These are phyloP conservation scores for Eretmocerus hayati DNA, from an alignment of 2,888 invertebrate species.

Conservation along the genomic window DNA sequence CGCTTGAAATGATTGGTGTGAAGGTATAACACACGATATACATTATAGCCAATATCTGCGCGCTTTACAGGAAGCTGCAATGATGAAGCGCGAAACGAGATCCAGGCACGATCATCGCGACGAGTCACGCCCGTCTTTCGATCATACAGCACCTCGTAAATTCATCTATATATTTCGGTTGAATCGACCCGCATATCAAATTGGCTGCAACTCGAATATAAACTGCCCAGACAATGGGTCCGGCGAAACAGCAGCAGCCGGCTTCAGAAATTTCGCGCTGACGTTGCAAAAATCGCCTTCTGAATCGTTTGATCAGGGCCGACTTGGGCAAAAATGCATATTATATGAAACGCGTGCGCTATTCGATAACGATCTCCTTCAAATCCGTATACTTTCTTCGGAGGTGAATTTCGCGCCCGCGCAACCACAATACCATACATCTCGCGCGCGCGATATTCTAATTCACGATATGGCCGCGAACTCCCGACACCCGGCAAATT, in stretches of 20 bases:
- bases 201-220: too few relatives aligned
- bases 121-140: too few relatives aligned
- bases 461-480: constrained; percentile 28
- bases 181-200: too few relatives aligned
- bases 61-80: too few relatives aligned
- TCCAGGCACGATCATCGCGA: too few relatives aligned
- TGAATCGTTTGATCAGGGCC: constrained; percentile 16
- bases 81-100: too few relatives aligned
- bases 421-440: neutral
- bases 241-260: neutral
- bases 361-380: constrained; percentile 22
- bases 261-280: neutral
- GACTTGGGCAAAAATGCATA: constrained; percentile 18
- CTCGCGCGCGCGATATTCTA: constrained; percentile 28
- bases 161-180: too few relatives aligned
- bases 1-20: too few relatives aligned
- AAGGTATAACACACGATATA: too few relatives aligned
- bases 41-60: too few relatives aligned
- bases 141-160: too few relatives aligned
- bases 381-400: neutral
- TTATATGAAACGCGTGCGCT: constrained; percentile 21
- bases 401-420: neutral
- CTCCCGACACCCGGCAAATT: constrained; percentile 28
- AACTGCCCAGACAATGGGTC: too few relatives aligned
- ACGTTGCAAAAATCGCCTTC: constrained; percentile 10